A percentile compares a stretch with the other conserved stretches of the same genome.
These are phyloP conservation scores for Aplidium turbinatum DNA, from an alignment of 23 tunicate species.

Conservation along the genomic window DNA sequence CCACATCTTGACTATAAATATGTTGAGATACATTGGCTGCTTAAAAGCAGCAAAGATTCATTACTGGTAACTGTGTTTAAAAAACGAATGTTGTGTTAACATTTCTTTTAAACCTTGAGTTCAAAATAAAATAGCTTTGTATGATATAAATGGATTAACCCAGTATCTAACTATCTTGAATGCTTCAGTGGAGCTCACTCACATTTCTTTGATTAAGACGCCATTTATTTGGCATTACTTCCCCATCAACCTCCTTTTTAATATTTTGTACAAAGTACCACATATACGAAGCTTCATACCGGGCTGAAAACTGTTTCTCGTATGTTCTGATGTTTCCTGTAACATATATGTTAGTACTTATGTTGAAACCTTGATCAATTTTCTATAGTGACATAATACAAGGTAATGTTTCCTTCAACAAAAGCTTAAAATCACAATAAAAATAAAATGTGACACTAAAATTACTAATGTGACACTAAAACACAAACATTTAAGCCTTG, in stretches of 20 bases:
- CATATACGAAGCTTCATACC: constrained; percentile 55
- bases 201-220: constrained; percentile 51
- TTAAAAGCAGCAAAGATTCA: too few relatives aligned
- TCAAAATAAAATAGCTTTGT: too few relatives aligned
- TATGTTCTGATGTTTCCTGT: constrained; percentile 15
- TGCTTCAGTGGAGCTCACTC: too few relatives aligned
- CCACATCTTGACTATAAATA: too few relatives aligned
- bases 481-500: too few relatives aligned
- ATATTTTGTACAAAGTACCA: constrained; percentile 43
- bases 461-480: background rate
- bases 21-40: too few relatives aligned
- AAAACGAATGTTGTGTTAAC: too few relatives aligned
- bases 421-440: background rate
- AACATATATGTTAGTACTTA: background rate
- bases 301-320: constrained; percentile 30
- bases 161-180: too few relatives aligned
- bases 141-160: too few relatives aligned
- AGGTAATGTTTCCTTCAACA: background rate
- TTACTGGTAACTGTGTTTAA: too few relatives aligned
- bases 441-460: background rate
- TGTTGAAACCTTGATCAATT: background rate
- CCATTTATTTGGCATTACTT: constrained; percentile 32
- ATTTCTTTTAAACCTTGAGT: too few relatives aligned
- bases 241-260: constrained; percentile 24
- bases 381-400: background rate